Base-by-base conservation (phyloP, 2,888 invertebrate genomes). In the Pomacea canaliculata region DNA sequence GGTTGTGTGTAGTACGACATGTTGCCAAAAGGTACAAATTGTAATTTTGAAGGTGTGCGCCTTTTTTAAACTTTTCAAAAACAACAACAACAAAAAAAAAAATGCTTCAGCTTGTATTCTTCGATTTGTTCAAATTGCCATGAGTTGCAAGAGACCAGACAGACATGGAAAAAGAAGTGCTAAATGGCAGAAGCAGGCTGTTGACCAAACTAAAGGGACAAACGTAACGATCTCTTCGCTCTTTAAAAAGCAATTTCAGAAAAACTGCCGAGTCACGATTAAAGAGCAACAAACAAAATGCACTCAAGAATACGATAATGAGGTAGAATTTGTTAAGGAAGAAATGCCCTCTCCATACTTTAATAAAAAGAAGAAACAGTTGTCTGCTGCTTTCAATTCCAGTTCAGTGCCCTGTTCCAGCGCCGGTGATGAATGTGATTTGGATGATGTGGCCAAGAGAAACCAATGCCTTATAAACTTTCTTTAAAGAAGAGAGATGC, bases 311-410 rank as follows among this genome's bases (percentile, higher is more conserved):
- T 66, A 65, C n/a, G 73, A 67, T 46, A 59, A 67, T 46, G 73
- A 46, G 13, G 46, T 51, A 10, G 67, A 12, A 19, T 73, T 73
- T 67, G 59, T 73, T 7, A 51, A 67, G 23, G 67, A 73, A 48
- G 67, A 73, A 59, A 13, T 27, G n/a, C 12, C 9, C 13, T 73
- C 73, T 23, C 67, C 67, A 1, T 73, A 73, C 59, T 73, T 73
- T 37, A 59, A 19, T 19, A 9, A 7, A 5, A 65, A n/a, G 18
- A 66, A 51, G 49, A 46, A 37, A 12, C 56, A 73, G 37, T 8
- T 13, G 10, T 56, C 51, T 56, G 51, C 10, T 16, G 16, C 12
- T 56, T 37, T 37, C 37, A 3, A 37, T 37, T 37, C 37, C 37
- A 65, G n/a, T 59, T 59, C 16, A 27, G 23, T 62, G 46, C 37